Base-by-base conservation (phyloP, 2,888 invertebrate genomes). In the Andrena marginata region DNA sequence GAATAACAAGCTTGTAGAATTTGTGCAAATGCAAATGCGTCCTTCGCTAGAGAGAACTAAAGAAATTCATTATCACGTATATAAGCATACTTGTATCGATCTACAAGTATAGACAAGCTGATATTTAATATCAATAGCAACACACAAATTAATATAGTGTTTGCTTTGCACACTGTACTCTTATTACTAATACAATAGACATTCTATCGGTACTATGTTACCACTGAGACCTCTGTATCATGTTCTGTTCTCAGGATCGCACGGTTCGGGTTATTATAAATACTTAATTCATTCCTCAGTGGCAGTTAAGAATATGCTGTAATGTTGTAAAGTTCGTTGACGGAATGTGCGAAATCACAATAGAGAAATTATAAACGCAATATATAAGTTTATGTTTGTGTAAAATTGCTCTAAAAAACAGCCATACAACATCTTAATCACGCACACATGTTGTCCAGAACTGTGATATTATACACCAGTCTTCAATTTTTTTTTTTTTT, bases 261-360 rank as follows among this genome's bases (percentile, higher is more conserved):
- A 5, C 16, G 42, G 59, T 31, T 65, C 51, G 29, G 68, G 63
- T 63, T 68, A 13, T 68, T 42, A 54, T 49, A 16, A 33, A 59
- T 51, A 70, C 62, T 42, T 75, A 60, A 26, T 77, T 20, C 26
- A 33, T 35, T 51, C 42, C 33, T 75, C 65, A 69, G 48, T 56
- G 81, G 54, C 62, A 81, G 42, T 81, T 77, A 73, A 54, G 69
- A 72, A 69, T 62, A 48, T 29, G 42, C 60, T 29, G 48, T 74
- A 80, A 62, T 65, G 51, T 72, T 64, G 67, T 68, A 76, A 80
- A 80, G 72, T 80, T 80, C 80, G 76, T 80, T 80, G 72, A 82
- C 60, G 74, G 71, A 82, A 76, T 77, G 82, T 33, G 29, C 54
- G 59, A 65, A 75, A 80, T 80, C 75, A 80, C 70, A 82, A 75